Base-by-base conservation (phyloP, 2,888 invertebrate genomes). In the Clivina fossor region DNA sequence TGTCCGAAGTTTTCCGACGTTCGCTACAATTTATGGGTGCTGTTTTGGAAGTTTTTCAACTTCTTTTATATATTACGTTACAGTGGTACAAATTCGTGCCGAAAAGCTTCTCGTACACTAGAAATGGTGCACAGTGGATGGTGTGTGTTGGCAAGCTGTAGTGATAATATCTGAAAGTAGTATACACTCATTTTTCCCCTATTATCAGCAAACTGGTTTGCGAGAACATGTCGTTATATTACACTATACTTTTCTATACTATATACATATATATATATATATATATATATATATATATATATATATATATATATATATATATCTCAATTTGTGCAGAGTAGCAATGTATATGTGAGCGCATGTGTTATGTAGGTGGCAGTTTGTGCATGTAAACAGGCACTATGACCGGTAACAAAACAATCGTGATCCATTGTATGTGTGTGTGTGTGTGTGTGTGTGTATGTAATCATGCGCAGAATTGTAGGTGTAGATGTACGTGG, bases 1-100 rank as follows among this genome's bases (percentile, higher is more conserved):
- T 53, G 53, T 53, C 53, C 53, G 53, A 53, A 53, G 53, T 53
- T 53, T 53, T 53, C 53, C 53, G 53, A 24, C 44, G 44, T 44
- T 44, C 37, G 53, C 43, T 44, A 53, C 53, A 53, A 53, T 53
- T 53, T 53, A 53, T 53, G 44, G 53, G 44, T 37, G 37, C 44
- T 53, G 53, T 53, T 53, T 53, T 53, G 53, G 53, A 53, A 53
- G 53, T 53, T 53, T 53, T 53, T 53, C 53, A 53, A 53, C 53
- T 53, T 53, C 53, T 53, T 53, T 53, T 53, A 53, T 53, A 53
- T 53, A 53, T 53, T 53, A 44, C 53, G 53, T 53, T 53, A 53
- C 44, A 53, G 53, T 53, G 53, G 53, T 53, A 53, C 53, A 53
- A 43, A 53, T 35, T 53, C 53, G 53, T 44, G 41, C 33, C 41